Percentiles rank a stretch among this genome's conserved stretches.
Evolutionary conservation across 2,797 vertebrate genomes (phyloP).

Genomic region (Hafferia zeledoni): DNA sequence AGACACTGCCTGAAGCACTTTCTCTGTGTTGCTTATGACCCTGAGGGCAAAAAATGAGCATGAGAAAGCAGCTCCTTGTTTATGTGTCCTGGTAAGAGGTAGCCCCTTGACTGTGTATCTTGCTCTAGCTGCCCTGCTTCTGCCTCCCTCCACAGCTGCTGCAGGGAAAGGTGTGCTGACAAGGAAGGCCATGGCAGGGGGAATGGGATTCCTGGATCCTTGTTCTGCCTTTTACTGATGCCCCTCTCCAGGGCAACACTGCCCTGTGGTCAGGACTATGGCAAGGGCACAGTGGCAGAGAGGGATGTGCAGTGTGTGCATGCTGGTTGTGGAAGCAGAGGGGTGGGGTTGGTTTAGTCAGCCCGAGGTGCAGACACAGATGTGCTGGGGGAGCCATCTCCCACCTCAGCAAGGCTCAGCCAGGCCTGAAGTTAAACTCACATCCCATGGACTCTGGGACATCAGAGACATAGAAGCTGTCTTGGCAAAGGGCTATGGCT

Average conservation of each 20-base stretch:
- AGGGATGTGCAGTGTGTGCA: neutral
- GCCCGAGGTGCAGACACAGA: neutral
- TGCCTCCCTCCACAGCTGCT: neutral
- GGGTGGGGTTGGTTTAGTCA: neutral
- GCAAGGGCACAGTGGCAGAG: neutral
- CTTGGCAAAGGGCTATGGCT: neutral
- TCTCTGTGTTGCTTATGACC: neutral
- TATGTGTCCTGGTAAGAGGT: neutral
- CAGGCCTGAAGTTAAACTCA: accelerated
- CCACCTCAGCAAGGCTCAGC: neutral
- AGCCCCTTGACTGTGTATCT: neutral
- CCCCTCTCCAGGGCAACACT: neutral
- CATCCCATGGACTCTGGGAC: accelerated
- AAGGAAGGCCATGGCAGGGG: neutral
- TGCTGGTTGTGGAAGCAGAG: neutral
- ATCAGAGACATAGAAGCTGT: neutral
- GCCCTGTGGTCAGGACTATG: neutral
- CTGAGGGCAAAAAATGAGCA: neutral
- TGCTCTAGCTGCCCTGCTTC: neutral
- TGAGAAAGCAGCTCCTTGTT: neutral
- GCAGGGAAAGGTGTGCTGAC: neutral
- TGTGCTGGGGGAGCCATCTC: neutral
- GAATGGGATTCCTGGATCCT: neutral
- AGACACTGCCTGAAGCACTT: neutral
- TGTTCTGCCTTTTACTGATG: neutral